phyloP scores from a whole-genome alignment of 2,888 invertebrate species.

The Chrysomela aeneicollis region DNA sequence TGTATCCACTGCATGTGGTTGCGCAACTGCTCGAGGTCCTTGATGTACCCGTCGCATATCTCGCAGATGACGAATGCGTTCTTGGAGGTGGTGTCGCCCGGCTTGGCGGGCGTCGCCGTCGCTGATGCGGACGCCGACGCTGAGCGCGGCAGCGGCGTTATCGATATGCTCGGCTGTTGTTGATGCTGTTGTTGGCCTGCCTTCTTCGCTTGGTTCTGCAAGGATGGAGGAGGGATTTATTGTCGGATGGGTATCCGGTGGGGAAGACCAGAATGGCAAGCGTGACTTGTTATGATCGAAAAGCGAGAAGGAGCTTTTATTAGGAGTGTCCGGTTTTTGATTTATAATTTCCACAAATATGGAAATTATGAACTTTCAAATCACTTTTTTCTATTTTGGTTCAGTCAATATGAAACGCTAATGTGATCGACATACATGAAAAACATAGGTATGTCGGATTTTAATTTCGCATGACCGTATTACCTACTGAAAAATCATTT shows the following conservation, averaged over 20 bases:
- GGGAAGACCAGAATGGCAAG: not conserved
- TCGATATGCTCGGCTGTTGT: conserved; percentile 89
- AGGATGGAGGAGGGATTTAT: conserved; percentile 11
- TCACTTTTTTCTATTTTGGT: too few species aligned
- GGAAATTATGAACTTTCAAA: too few species aligned
- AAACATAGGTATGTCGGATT: too few species aligned
- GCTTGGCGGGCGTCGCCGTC: conserved; percentile 58
- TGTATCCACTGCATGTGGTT: conserved; percentile 99
- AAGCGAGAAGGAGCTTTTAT: too few species aligned
- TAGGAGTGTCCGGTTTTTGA: too few species aligned
- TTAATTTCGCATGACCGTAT: too few species aligned
- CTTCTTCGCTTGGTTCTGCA: conserved; percentile 46
- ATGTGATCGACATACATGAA: too few species aligned
- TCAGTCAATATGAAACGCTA: too few species aligned
- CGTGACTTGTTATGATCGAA: too few species aligned
- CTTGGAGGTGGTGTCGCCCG: conserved; percentile 70
- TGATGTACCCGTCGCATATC: conserved; percentile 94
- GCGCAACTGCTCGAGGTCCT: conserved; percentile 90
- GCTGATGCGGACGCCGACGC: conserved; percentile 49
- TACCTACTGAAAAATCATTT: too few species aligned
- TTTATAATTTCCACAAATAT: too few species aligned
- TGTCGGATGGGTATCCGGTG: not conserved
- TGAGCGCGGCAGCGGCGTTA: conserved; percentile 84
- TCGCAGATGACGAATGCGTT: conserved; percentile 93
- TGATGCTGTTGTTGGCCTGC: conserved; percentile 78